Base-by-base conservation (phyloP, 2,113 vertebrate species). In the Pelmatolapia mariae region DNA sequence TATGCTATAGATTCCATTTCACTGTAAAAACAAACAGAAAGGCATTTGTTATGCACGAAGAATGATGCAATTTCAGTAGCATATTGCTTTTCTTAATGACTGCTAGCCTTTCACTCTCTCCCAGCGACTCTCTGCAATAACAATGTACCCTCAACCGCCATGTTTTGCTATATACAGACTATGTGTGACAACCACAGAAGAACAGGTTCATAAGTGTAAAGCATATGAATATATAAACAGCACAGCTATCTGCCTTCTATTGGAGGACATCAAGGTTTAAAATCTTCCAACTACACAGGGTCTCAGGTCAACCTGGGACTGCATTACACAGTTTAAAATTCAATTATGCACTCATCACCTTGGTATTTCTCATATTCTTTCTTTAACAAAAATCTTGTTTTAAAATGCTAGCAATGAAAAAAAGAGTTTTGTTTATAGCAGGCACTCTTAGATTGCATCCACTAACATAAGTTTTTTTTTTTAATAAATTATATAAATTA, bases 71-170 rank as follows among this genome's bases (percentile, higher is more conserved):
- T 95, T 95, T 95, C 81, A 85, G 87, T 22, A 66, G 87, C 66
- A 91, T 95, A 93, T 95, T 94, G 92, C 90, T 92, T 95, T 92
- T 85, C 82, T 84, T 92, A 94, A 95, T 94, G 87, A 95, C 87
- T 87, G 91, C 91, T 68, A 82, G 82, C 89, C 85, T 87, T 79
- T 66, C 53, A 59, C 83, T 86, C 63, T 85, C 89, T 89, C 84
- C 84, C 29, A n/a, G 79, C 11, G 80, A 84, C 84, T 89, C 86
- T 86, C 78, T 76, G n/a, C 19, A 29, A 85, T 90, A 88, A 80
- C 79, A 45, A 54, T 52, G 54, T 89, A 82, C 43, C 80, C 63
- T 89, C 73, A 54, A 63, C 81, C 53, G 47, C 63, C 26, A 40
- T 3, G 19, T 22, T 87, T 86, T 80, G 40, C 50, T 22, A 68